A percentile compares a stretch with the other conserved stretches of the same genome.
Evolutionary conservation across 2,888 invertebrate species (phyloP).

Genomic region (Meta bourneti): DNA sequence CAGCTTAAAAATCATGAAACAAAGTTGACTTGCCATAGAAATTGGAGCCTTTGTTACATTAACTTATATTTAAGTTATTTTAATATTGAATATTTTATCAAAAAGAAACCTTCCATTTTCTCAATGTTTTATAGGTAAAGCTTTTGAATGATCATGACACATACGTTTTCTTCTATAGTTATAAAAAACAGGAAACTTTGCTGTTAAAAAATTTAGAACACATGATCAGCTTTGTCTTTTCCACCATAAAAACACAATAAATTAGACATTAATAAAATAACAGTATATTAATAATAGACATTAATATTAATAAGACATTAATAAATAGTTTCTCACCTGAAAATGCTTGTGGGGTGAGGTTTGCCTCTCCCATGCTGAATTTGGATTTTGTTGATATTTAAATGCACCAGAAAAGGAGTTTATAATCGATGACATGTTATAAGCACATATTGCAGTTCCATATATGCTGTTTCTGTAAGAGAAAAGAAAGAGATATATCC

Average conservation of each 20-base stretch:
- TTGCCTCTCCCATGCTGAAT: slow-evolving; percentile 89
- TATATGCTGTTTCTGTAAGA: slow-evolving; percentile 87
- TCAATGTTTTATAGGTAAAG: too few relatives aligned
- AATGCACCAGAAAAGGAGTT: slow-evolving; percentile 91
- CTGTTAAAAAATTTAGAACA: background rate
- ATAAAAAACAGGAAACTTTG: background rate
- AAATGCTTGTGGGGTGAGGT: slow-evolving; percentile 85
- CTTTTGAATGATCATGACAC: too few relatives aligned
- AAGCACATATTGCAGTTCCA: slow-evolving; percentile 95
- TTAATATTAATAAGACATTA: too few relatives aligned
- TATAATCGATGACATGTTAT: slow-evolving; percentile 90
- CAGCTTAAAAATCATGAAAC: too few relatives aligned
- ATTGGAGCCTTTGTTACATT: too few relatives aligned
- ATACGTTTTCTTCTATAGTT: too few relatives aligned
- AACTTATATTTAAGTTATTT: too few relatives aligned
- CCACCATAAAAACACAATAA: background rate
- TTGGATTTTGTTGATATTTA: slow-evolving; percentile 89
- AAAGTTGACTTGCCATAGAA: too few relatives aligned
- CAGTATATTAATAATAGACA: too few relatives aligned
- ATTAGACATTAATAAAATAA: too few relatives aligned
- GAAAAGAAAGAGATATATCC: background rate
- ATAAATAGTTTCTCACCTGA: slow-evolving; percentile 79
- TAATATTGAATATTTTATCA: too few relatives aligned
- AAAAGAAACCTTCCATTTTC: too few relatives aligned
- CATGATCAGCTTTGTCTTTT: background rate